phyloP scores from a whole-genome alignment of 2,888 invertebrate genomes.

The Catotricha subobsoleta region DNA sequence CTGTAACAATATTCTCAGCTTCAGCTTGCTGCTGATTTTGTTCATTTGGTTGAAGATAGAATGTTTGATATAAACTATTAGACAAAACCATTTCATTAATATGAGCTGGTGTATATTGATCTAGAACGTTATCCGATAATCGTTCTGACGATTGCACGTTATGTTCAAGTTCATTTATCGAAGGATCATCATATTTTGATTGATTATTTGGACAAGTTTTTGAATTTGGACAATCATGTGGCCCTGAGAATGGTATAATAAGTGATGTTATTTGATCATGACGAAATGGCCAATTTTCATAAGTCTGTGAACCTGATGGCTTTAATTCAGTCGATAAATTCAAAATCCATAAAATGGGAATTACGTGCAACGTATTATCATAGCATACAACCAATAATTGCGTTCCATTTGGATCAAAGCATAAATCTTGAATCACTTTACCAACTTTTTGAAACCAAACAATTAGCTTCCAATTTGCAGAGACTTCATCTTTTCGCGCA shows the following conservation, averaged over 20 bases:
- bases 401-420: slow-evolving; percentile 65
- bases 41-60: neutral
- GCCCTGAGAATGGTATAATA: slow-evolving; percentile 29
- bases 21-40: no score
- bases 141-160: neutral
- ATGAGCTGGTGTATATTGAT: slow-evolving; percentile 1
- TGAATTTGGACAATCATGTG: slow-evolving; percentile 29
- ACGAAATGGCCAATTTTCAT: slow-evolving; percentile 17
- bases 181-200: neutral
- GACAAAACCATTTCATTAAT: neutral
- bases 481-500: neutral
- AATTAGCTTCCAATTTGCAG: slow-evolving; percentile 20
- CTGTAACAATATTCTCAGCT: no score
- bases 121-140: neutral
- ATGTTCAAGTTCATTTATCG: neutral
- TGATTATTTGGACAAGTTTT: slow-evolving; percentile 27
- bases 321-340: neutral
- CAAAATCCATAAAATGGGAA: slow-evolving; percentile 23
- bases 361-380: slow-evolving; percentile 29
- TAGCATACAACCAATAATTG: slow-evolving; percentile 28
- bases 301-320: neutral
- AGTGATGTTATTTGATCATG: slow-evolving; percentile 27
- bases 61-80: slow-evolving; percentile 6
- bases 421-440: slow-evolving; percentile 43
- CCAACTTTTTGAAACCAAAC: slow-evolving; percentile 26